Conservation (phyloP, 2,888 invertebrate genomes). For the Sinhomidia bicolor region DNA sequence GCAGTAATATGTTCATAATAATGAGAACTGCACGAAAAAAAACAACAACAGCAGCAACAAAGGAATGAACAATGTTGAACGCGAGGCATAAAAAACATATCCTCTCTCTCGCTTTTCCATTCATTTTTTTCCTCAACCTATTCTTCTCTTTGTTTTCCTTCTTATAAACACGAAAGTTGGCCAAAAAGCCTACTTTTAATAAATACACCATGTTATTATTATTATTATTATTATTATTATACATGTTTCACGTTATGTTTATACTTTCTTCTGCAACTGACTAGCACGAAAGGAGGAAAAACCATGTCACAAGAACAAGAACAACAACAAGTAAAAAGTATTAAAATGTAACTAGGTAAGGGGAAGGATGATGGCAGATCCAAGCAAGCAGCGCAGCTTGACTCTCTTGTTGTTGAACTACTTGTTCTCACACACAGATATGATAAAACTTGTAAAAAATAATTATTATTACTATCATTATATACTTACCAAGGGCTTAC, state of each 20-base stretch:
- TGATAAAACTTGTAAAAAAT: not conserved
- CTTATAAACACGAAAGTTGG: not conserved
- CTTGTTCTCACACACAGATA: not conserved
- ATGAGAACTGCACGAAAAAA: too few species aligned
- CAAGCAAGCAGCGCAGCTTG: not conserved
- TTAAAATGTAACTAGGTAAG: not conserved
- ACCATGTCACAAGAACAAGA: not conserved
- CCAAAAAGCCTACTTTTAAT: too few species aligned
- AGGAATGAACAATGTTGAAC: not conserved
- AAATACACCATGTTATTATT: too few species aligned
- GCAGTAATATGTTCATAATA: too few species aligned
- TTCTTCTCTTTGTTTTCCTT: not conserved
- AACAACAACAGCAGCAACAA: too few species aligned
- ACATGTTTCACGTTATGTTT: too few species aligned
- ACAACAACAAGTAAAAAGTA: conserved; percentile 9
- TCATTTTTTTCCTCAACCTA: not conserved
- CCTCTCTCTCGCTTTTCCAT: too few species aligned
- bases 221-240: too few species aligned
- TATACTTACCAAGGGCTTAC: too few species aligned
- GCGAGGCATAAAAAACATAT: too few species aligned
- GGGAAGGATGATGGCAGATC: not conserved
- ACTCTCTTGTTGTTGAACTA: too few species aligned
- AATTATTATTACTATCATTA: not conserved
- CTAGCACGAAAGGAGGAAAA: not conserved
- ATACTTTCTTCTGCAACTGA: too few species aligned